Base-by-base conservation (phyloP, 2,113 vertebrate species). In the Aviceda subcristata region DNA sequence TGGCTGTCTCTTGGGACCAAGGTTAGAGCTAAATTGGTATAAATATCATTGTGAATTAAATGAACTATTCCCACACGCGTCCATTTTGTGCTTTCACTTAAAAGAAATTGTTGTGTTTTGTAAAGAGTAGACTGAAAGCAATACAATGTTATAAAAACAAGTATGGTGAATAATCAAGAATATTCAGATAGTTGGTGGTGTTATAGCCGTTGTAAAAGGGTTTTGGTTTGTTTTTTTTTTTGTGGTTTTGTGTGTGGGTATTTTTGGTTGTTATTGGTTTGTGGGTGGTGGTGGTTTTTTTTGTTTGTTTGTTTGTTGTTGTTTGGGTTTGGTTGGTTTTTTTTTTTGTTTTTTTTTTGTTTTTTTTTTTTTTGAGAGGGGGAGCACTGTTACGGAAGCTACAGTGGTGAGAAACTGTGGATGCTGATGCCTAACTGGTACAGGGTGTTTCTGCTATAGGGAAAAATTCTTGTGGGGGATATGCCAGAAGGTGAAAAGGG, bases 381-480 rank as follows among this genome's bases (percentile, higher is more conserved):
- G 4, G 6, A 68, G 16, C 17, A 3, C 26, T 48, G 15, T 66
- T 81, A 39, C 21, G 39, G 50, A 73, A 85, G 39, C 41, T 69
- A 17, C 36, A 73, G 27, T 1, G 6, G 5, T 63, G 43, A 71
- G 46, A 50, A 67, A 4, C 17, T 45, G 12, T 22, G 19, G 22
- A 10, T 87, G 66, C 41, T 72, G 56, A 36, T 82, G 38, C 30
- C 30, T 48, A 18, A 18, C 17, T 71, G 45, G 24, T 34, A n/a
- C 18, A 38, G 27, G 10, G 3, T 71, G 14, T 64, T 83, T 24
- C 16, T 59, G 27, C 27, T 48, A 2, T 4, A 53, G 27, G 21
- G 51, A 72, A 5, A 11, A 63, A 21, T 41, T 83, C 29, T 43
- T 2, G 1, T n/a, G 30, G 34, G 48, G 1, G 0, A 8, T 73